Conservation (phyloP, 2,888 invertebrate genomes). For the Aphodius sticticus region DNA sequence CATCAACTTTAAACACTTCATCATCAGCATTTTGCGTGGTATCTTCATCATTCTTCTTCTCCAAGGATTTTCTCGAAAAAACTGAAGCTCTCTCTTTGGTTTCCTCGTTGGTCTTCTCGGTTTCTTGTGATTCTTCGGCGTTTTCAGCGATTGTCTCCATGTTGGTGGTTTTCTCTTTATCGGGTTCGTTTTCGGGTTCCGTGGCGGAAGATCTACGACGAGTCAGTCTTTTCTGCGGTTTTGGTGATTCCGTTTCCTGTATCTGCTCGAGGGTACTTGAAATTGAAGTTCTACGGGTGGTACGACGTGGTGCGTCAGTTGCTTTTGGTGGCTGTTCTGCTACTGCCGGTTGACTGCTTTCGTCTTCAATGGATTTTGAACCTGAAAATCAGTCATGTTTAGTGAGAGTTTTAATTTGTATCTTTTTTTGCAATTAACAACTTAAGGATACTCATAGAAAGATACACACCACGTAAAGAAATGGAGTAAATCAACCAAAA, state of each 20-base stretch:
- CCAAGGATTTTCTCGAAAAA: background rate
- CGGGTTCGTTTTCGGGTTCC: slow-evolving; percentile 16
- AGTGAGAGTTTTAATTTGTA: background rate
- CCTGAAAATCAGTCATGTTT: slow-evolving; percentile 30
- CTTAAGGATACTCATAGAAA: background rate
- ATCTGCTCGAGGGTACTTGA: slow-evolving; percentile 41
- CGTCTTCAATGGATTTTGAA: slow-evolving; percentile 36
- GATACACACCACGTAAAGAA: background rate
- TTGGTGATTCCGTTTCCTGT: slow-evolving; percentile 31
- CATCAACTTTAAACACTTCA: slow-evolving; percentile 7
- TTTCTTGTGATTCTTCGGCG: slow-evolving; percentile 8
- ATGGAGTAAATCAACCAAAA: background rate
- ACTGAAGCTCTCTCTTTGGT: background rate
- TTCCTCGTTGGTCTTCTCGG: background rate
- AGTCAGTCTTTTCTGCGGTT: slow-evolving; percentile 26
- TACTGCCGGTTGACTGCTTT: slow-evolving; percentile 10
- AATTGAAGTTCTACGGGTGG: slow-evolving; percentile 39
- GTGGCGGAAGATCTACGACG: slow-evolving; percentile 25
- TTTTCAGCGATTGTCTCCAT: slow-evolving; percentile 15
- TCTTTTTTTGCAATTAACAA: no score
- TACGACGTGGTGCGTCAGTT: slow-evolving; percentile 37
- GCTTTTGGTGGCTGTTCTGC: slow-evolving; percentile 18
- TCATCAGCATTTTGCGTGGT: background rate
- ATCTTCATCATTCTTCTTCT: background rate
- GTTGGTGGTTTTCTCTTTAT: slow-evolving; percentile 7